Conservation (phyloP, 53 echinoderm and acorn worm genomes). For the Arbacia lixula region DNA sequence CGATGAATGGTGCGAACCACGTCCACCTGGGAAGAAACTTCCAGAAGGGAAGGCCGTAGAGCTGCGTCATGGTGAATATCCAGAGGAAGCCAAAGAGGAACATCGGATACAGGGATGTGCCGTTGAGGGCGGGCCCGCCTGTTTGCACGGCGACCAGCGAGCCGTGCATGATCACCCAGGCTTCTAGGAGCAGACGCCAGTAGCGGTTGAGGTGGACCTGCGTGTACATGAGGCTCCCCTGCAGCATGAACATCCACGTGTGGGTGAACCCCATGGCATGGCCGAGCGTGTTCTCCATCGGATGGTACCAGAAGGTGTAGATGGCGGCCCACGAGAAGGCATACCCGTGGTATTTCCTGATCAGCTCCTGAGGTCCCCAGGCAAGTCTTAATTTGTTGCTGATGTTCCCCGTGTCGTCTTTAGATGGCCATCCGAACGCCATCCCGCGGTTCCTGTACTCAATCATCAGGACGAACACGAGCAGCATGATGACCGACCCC, state of each 20-base stretch:
- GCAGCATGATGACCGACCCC: slow-evolving; percentile 84
- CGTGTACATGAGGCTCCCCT: slow-evolving; percentile 90
- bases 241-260: slow-evolving; percentile 87
- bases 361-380: slow-evolving; percentile 63
- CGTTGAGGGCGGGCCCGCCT: slow-evolving; percentile 72
- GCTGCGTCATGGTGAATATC: slow-evolving; percentile 79
- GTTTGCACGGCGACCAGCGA: slow-evolving; percentile 77
- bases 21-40: slow-evolving; percentile 67
- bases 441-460: slow-evolving; percentile 86
- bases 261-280: slow-evolving; percentile 78
- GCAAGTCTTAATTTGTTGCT: slow-evolving; percentile 62
- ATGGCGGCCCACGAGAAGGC: slow-evolving; percentile 87
- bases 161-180: slow-evolving; percentile 83
- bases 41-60: slow-evolving; percentile 80
- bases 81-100: slow-evolving; percentile 89
- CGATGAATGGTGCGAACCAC: slow-evolving; percentile 64
- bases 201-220: slow-evolving; percentile 82
- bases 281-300: slow-evolving; percentile 91
- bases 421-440: slow-evolving; percentile 85
- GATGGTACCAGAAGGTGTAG: slow-evolving; percentile 94
- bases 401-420: slow-evolving; percentile 57
- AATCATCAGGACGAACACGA: slow-evolving; percentile 80
- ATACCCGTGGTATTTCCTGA: slow-evolving; percentile 86
- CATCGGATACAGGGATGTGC: slow-evolving; percentile 86
- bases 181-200: slow-evolving; percentile 76